phyloP scores from a whole-genome alignment of 2,888 invertebrate genomes.

The Micropterix aruncella region DNA sequence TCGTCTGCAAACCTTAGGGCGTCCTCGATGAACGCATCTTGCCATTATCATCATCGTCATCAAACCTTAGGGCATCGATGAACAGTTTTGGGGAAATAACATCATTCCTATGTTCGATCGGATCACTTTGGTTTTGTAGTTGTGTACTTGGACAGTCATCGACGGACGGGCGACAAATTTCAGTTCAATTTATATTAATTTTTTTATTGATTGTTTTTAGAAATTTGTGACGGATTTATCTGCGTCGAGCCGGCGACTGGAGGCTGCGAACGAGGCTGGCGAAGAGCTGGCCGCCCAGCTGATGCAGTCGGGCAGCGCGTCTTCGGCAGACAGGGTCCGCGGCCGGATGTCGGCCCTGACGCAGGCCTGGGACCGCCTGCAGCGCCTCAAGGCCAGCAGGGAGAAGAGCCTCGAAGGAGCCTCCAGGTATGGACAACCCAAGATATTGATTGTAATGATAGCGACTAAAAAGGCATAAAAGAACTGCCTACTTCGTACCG shows the following conservation, averaged over 20 bases:
- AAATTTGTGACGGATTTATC: slow-evolving; percentile 92
- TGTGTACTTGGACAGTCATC: too few relatives aligned
- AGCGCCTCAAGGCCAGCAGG: slow-evolving; percentile 75
- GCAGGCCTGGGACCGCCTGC: slow-evolving; percentile 77
- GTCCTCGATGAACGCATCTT: too few relatives aligned
- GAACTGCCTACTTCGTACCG: background rate
- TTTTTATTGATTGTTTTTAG: too few relatives aligned
- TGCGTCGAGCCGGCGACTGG: slow-evolving; percentile 83
- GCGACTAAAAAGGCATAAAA: background rate
- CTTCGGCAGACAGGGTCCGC: slow-evolving; percentile 50
- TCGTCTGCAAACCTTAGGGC: too few relatives aligned
- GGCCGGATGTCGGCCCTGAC: slow-evolving; percentile 71
- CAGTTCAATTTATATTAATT: too few relatives aligned
- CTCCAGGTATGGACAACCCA: slow-evolving; percentile 41
- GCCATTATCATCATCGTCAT: background rate
- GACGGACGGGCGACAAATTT: background rate
- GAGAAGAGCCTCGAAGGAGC: slow-evolving; percentile 88
- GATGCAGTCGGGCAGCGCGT: slow-evolving; percentile 57
- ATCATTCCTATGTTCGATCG: background rate
- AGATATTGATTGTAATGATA: slow-evolving; percentile 2
- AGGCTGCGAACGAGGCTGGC: slow-evolving; percentile 77
- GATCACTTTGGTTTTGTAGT: too few relatives aligned
- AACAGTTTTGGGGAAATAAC: background rate
- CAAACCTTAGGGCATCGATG: background rate
- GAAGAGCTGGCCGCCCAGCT: slow-evolving; percentile 70